phyloP scores from a whole-genome alignment of 2,797 vertebrate species.

The Notoglanidium macrostoma region DNA sequence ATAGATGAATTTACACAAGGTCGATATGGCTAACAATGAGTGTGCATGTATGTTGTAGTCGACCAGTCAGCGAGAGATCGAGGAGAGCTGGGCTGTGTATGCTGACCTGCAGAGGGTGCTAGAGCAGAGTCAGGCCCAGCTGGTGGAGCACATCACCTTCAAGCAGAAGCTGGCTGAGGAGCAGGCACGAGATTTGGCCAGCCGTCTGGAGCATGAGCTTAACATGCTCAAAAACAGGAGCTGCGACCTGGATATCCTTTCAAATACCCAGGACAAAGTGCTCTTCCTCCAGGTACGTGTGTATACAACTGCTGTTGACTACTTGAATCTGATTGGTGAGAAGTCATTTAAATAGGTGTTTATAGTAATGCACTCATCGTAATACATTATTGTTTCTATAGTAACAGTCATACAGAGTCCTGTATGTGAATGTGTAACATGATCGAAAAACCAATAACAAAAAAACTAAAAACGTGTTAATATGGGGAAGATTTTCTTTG shows the following conservation, averaged over 20 bases:
- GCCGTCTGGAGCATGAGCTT: conserved; percentile 76
- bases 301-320: neutral
- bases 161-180: conserved; percentile 72
- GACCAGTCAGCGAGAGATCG: conserved; percentile 74
- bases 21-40: neutral
- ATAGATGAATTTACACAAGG: neutral
- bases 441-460: neutral
- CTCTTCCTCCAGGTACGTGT: conserved; percentile 75
- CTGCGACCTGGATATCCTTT: conserved; percentile 72
- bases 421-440: neutral
- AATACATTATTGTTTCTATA: neutral
- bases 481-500: neutral
- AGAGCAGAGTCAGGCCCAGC: conserved; percentile 80
- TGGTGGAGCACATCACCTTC: conserved; percentile 74
- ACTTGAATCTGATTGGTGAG: neutral
- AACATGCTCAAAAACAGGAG: conserved; percentile 71
- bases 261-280: conserved; percentile 71
- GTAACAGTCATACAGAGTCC: neutral
- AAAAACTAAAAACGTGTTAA: neutral
- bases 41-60: conserved; percentile 57
- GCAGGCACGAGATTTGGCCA: conserved; percentile 72
- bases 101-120: conserved; percentile 76
- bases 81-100: conserved; percentile 81
- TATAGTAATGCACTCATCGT: neutral
- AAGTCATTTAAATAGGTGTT: no score